A percentile compares a stretch with the other conserved stretches of the same genome.
phyloP scores from a whole-genome alignment of 2,797 vertebrate species.

The Tapirus indicus region DNA sequence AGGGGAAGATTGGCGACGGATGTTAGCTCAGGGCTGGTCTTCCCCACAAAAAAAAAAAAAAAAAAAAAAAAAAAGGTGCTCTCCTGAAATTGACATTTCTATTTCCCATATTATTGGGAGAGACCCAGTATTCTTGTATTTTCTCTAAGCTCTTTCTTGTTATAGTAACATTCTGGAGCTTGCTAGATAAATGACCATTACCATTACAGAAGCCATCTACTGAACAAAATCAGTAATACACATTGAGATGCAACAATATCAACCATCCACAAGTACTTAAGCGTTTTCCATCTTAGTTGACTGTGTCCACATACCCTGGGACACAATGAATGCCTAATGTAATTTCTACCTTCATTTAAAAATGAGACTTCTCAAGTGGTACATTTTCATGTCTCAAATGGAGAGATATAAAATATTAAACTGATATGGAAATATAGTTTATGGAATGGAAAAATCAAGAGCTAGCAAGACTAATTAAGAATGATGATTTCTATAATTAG shows the following conservation, averaged over 20 bases:
- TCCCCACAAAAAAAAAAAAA: slow-evolving; percentile 44
- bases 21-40: too few relatives aligned
- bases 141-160: background rate
- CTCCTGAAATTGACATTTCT: slow-evolving; percentile 21
- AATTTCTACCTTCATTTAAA: slow-evolving; percentile 54
- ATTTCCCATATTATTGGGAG: background rate
- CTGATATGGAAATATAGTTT: slow-evolving; percentile 28
- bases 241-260: background rate
- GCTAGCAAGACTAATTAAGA: slow-evolving; percentile 37
- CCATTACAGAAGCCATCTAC: background rate
- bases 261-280: background rate
- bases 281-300: background rate
- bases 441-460: slow-evolving; percentile 37
- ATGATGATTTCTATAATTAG: slow-evolving; percentile 32
- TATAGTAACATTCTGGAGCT: background rate
- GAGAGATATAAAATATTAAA: slow-evolving; percentile 40
- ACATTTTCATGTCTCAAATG: slow-evolving; percentile 48
- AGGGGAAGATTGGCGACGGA: too few relatives aligned
- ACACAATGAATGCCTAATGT: background rate
- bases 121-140: background rate
- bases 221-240: background rate
- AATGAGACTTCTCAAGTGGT: slow-evolving; percentile 9
- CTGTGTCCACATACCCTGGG: background rate
- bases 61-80: background rate
- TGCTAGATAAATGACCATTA: background rate